Conservation (phyloP, 2,113 vertebrate species). For the Etheostoma spectabile region DNA sequence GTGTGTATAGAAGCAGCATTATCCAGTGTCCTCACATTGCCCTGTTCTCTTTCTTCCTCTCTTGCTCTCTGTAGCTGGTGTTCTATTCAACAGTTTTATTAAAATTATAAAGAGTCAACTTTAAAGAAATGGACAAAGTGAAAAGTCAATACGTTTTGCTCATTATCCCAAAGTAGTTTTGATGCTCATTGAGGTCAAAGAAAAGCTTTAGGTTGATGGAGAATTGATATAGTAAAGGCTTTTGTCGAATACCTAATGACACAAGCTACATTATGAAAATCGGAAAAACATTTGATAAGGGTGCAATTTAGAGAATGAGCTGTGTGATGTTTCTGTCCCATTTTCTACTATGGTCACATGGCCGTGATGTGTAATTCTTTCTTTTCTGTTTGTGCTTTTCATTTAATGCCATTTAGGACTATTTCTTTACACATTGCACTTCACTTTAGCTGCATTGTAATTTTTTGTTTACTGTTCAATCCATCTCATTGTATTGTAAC, state of each 20-base stretch:
- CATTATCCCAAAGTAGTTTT: constrained; percentile 33
- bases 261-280: not conserved
- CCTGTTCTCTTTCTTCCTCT: not conserved
- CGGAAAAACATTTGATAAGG: no score
- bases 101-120: constrained; percentile 7
- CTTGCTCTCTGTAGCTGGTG: not conserved
- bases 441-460: not conserved
- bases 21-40: constrained; percentile 32
- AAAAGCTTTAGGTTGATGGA: constrained; percentile 22
- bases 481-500: not conserved
- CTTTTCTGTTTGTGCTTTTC: not conserved
- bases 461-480: not conserved
- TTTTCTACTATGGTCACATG: not conserved
- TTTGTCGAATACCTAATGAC: constrained; percentile 45
- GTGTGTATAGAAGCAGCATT: constrained; percentile 9
- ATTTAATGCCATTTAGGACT: not conserved
- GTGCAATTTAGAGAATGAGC: no score
- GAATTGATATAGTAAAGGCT: constrained; percentile 46
- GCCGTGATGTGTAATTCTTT: not conserved
- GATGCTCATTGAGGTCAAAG: constrained; percentile 19
- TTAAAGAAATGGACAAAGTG: constrained; percentile 25
- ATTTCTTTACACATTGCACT: not conserved
- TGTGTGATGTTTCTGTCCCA: no score
- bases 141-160: constrained; percentile 49
- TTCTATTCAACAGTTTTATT: constrained; percentile 12